Conservation (phyloP, 2,113 vertebrate species). For the Xenus cinereus region DNA sequence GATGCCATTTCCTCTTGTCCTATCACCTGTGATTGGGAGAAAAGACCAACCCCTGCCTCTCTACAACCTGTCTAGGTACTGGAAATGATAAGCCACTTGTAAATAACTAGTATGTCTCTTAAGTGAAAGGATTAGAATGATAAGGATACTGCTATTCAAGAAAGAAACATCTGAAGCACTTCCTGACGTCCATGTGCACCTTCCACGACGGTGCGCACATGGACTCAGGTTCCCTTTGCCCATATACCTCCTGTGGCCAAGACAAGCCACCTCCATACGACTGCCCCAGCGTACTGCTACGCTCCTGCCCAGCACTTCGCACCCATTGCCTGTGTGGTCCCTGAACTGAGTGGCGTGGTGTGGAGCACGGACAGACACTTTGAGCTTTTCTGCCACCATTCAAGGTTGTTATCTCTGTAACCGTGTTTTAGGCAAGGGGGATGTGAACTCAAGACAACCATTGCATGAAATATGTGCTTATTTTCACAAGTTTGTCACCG, state of each 20-base stretch:
- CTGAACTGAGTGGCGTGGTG: neutral
- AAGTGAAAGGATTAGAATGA: neutral
- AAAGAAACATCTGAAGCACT: neutral
- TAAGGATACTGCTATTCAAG: neutral
- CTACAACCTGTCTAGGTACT: neutral
- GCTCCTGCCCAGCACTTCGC: accelerated
- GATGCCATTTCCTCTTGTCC: too few relatives aligned
- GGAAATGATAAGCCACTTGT: neutral
- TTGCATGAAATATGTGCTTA: neutral
- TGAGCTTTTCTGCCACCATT: neutral
- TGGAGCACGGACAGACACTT: neutral
- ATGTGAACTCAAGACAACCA: neutral
- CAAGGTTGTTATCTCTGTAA: neutral
- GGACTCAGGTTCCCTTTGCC: neutral
- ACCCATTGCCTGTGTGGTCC: accelerated
- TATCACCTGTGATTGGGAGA: too few relatives aligned
- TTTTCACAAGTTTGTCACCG: neutral
- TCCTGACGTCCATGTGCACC: too few relatives aligned
- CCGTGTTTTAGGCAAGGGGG: neutral
- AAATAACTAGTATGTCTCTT: neutral
- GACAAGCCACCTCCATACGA: accelerated
- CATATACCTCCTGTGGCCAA: accelerated
- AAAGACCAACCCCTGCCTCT: too few relatives aligned
- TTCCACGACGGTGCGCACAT: accelerated
- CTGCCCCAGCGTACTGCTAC: accelerated